Evolutionary conservation across 1,140 invertebrate genomes (phyloP).

Genomic region (Elymnias hypermnestra): DNA sequence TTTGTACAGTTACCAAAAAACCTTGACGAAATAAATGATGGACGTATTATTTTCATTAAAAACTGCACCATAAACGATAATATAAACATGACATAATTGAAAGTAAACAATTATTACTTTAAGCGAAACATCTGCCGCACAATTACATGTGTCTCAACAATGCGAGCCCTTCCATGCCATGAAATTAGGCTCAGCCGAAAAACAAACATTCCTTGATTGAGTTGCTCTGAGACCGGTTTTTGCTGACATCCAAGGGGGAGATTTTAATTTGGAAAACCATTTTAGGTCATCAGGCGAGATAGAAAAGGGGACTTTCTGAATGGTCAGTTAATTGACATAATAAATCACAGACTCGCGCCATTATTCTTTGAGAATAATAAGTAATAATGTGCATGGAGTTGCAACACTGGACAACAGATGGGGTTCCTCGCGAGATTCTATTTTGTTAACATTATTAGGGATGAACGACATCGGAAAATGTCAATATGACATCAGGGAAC

Average conservation of each 20-base stretch:
- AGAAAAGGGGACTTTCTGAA: constrained; percentile 43
- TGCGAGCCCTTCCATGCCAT: constrained; percentile 33
- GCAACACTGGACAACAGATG: constrained; percentile 34
- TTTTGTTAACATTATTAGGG: constrained; percentile 41
- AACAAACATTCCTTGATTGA: constrained; percentile 66
- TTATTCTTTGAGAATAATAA: constrained; percentile 22
- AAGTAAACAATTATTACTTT: constrained; percentile 47
- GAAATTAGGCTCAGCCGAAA: constrained; percentile 54
- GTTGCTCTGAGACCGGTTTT: constrained; percentile 44
- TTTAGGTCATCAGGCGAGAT: constrained; percentile 34
- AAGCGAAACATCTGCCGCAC: constrained; percentile 44
- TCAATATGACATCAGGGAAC: no score
- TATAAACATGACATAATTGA: constrained; percentile 30
- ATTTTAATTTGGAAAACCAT: constrained; percentile 62
- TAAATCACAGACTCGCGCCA: constrained; percentile 51
- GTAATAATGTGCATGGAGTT: constrained; percentile 26
- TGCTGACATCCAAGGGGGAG: constrained; percentile 37
- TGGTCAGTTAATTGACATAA: constrained; percentile 69
- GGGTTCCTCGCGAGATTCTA: constrained; percentile 36
- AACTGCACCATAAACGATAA: not conserved
- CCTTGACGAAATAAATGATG: no score
- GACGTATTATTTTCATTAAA: not conserved
- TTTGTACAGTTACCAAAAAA: no score
- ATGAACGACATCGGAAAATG: no score
- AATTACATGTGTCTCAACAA: constrained; percentile 34